These are phyloP conservation scores for Acleris sparsana DNA, from an alignment of 2,888 invertebrate genomes.

Conservation along the genomic window DNA sequence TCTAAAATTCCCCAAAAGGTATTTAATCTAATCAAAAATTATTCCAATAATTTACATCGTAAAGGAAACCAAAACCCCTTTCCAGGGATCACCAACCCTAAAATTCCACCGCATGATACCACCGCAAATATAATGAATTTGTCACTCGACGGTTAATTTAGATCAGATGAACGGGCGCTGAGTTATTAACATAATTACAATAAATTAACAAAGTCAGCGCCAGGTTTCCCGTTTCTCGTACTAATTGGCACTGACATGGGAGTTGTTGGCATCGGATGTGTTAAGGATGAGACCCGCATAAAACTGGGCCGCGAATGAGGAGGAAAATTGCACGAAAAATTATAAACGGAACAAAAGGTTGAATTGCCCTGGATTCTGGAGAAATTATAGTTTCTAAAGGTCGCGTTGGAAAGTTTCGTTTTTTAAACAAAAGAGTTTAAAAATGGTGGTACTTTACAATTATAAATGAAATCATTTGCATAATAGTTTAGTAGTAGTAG, in stretches of 20 bases:
- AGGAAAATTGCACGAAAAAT: slow-evolving; percentile 25
- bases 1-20: too few relatives aligned
- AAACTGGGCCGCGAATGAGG: slow-evolving; percentile 16
- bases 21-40: too few relatives aligned
- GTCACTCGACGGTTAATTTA: slow-evolving; percentile 61
- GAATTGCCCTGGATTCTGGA: slow-evolving; percentile 5
- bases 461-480: slow-evolving; percentile 11
- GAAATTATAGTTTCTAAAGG: not conserved
- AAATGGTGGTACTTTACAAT: slow-evolving; percentile 6
- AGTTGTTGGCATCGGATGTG: too few relatives aligned
- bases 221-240: too few relatives aligned
- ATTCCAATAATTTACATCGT: too few relatives aligned
- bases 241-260: too few relatives aligned
- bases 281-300: not conserved
- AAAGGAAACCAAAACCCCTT: not conserved
- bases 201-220: slow-evolving; percentile 14
- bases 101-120: slow-evolving; percentile 40
- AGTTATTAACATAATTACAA: slow-evolving; percentile 54
- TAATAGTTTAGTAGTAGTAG: not conserved
- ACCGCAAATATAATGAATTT: slow-evolving; percentile 62
- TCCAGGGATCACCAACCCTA: slow-evolving; percentile 48
- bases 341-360: slow-evolving; percentile 29
- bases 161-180: slow-evolving; percentile 49
- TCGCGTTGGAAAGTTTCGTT: not conserved
- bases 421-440: not conserved